Percentiles rank a stretch among this genome's conserved stretches.
These are phyloP conservation scores for Dicycla oo DNA, from an alignment of 2,888 invertebrate species.

Conservation along the genomic window DNA sequence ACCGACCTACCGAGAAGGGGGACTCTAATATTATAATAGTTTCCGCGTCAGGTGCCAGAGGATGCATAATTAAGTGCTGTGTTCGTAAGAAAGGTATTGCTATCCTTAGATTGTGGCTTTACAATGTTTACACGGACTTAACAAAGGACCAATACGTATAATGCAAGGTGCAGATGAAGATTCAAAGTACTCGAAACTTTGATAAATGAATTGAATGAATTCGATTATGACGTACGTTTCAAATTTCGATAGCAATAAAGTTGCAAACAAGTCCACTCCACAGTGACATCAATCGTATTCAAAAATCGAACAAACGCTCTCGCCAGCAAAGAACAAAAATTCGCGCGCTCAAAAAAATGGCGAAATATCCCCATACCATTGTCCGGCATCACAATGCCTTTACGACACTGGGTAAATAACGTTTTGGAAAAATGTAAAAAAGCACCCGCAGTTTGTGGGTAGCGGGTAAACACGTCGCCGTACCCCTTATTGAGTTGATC, in stretches of 20 bases:
- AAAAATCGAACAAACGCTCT: slow-evolving; percentile 72
- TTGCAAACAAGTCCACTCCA: slow-evolving; percentile 34
- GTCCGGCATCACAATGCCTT: slow-evolving; percentile 88
- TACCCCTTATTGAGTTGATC: slow-evolving; percentile 89
- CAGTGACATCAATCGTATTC: slow-evolving; percentile 70
- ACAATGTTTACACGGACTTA: background rate
- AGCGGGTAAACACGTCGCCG: slow-evolving; percentile 88
- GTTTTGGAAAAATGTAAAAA: slow-evolving; percentile 88
- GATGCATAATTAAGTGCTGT: slow-evolving; percentile 69
- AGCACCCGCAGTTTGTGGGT: slow-evolving; percentile 86
- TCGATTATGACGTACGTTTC: slow-evolving; percentile 8
- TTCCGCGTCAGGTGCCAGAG: slow-evolving; percentile 71
- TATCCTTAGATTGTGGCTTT: slow-evolving; percentile 1
- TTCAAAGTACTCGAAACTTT: background rate
- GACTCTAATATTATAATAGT: slow-evolving; percentile 74
- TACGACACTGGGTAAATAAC: slow-evolving; percentile 89
- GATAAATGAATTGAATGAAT: background rate
- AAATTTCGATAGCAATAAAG: slow-evolving; percentile 18
- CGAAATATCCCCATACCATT: slow-evolving; percentile 82
- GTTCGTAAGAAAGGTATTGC: slow-evolving; percentile 46
- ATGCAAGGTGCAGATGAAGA: no score
- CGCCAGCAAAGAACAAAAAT: slow-evolving; percentile 68
- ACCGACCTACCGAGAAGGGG: slow-evolving; percentile 53
- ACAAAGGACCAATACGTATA: no score
- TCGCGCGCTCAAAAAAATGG: slow-evolving; percentile 73